A percentile compares a stretch with the other conserved stretches of the same genome.
phyloP scores from a whole-genome alignment of 2,113 vertebrate species.

The Lathamus discolor region DNA sequence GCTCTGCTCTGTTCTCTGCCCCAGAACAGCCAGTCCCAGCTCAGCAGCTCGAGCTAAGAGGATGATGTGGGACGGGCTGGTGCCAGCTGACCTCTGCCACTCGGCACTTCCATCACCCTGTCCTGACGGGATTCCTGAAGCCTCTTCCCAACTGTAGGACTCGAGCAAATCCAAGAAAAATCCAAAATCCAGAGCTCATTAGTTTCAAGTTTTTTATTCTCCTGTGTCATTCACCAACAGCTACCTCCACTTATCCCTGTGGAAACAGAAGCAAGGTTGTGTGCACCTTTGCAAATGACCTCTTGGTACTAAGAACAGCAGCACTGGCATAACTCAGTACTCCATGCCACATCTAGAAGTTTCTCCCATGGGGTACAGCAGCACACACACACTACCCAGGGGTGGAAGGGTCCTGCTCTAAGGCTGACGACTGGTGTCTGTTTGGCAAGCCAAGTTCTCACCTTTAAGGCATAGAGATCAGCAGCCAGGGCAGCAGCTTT shows the following conservation, averaged over 20 bases:
- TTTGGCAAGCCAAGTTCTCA: background rate
- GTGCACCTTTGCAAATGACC: background rate
- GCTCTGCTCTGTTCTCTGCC: background rate
- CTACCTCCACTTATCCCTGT: background rate
- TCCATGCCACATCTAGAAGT: background rate
- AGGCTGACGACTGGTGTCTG: background rate
- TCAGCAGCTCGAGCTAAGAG: background rate
- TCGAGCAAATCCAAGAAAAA: background rate
- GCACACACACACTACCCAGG: background rate
- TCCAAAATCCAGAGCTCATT: background rate
- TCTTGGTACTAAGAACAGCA: background rate
- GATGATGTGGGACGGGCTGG: background rate
- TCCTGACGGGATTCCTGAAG: background rate
- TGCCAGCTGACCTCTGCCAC: background rate
- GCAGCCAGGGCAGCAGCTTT: background rate
- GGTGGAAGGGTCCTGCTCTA: background rate
- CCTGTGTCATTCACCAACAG: background rate
- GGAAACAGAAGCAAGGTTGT: background rate
- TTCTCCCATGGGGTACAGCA: fast-evolving
- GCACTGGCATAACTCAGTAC: background rate
- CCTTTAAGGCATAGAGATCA: background rate
- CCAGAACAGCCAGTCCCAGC: background rate
- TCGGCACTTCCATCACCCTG: fast-evolving
- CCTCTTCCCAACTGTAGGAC: background rate
- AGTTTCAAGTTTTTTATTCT: slow-evolving; percentile 26